These are phyloP conservation scores for Magallana nippona DNA, from an alignment of 2,888 invertebrate genomes.

Conservation along the genomic window DNA sequence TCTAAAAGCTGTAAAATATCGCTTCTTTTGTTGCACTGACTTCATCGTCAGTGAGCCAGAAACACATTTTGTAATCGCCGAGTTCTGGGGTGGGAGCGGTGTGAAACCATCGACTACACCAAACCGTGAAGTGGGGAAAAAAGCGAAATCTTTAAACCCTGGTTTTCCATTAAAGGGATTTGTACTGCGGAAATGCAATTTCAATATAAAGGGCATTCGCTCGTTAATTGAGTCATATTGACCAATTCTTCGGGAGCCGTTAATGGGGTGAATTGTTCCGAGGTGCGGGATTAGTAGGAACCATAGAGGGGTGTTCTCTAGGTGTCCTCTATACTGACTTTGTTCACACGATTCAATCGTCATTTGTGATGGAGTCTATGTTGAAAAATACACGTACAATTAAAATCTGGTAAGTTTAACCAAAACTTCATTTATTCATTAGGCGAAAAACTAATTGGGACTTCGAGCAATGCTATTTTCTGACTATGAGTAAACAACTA, in stretches of 20 bases:
- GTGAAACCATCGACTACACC: background rate
- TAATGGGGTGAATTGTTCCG: slow-evolving; percentile 9
- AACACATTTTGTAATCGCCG: background rate
- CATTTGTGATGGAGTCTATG: no score
- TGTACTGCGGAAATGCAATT: background rate
- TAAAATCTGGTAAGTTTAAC: no score
- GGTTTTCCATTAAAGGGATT: slow-evolving; percentile 8
- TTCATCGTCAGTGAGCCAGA: slow-evolving; percentile 14
- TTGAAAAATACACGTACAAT: no score
- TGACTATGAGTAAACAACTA: no score
- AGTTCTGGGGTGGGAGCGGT: background rate
- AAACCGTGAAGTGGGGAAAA: background rate
- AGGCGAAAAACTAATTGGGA: no score
- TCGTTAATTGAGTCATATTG: slow-evolving; percentile 19
- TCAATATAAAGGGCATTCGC: background rate
- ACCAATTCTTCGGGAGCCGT: slow-evolving; percentile 11
- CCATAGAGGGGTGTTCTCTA: background rate
- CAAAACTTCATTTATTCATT: no score
- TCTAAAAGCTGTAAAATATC: background rate
- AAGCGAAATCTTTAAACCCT: background rate
- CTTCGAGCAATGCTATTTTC: no score
- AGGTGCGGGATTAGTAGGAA: background rate
- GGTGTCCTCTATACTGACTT: no score
- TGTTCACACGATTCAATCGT: no score
- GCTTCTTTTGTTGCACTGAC: background rate